Percentiles rank a stretch among this genome's conserved stretches.
These are phyloP conservation scores for Otocyon megalotis DNA, from an alignment of 2,113 vertebrate genomes.

Conservation along the genomic window DNA sequence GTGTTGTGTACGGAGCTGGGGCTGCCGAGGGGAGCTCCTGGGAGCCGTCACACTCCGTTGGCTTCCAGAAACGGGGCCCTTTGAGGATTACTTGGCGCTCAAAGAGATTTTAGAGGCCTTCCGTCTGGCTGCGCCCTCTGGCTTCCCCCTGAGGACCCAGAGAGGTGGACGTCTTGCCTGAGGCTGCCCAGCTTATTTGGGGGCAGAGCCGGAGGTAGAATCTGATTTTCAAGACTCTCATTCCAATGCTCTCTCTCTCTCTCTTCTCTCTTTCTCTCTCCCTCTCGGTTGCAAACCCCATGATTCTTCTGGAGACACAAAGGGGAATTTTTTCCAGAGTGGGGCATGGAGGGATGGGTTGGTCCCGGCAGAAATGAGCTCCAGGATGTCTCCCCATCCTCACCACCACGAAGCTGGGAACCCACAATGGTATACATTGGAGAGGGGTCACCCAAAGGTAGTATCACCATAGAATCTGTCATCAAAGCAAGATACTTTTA, in stretches of 20 bases:
- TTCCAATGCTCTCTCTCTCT: neutral
- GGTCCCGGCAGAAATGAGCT: neutral
- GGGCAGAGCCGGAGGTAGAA: neutral
- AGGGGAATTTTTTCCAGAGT: neutral
- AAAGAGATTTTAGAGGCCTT: no score
- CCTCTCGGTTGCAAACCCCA: no score
- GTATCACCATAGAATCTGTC: neutral
- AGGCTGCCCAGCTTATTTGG: neutral
- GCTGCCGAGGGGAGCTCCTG: neutral
- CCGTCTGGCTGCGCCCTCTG: neutral
- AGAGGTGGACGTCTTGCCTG: neutral
- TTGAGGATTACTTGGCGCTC: neutral
- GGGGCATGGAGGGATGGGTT: neutral
- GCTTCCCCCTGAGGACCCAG: neutral
- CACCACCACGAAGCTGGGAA: neutral
- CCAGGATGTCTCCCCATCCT: neutral
- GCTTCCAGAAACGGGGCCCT: neutral
- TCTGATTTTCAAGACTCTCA: neutral
- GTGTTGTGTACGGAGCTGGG: fast-evolving
- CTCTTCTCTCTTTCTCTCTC: neutral
- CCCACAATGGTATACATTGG: neutral
- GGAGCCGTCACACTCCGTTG: neutral
- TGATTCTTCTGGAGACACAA: neutral
- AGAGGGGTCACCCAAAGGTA: neutral
- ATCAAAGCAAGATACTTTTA: neutral